A percentile compares a stretch with the other conserved stretches of the same genome.
phyloP scores from a whole-genome alignment of 1,140 invertebrate species.

The Potamilus streckersoni region DNA sequence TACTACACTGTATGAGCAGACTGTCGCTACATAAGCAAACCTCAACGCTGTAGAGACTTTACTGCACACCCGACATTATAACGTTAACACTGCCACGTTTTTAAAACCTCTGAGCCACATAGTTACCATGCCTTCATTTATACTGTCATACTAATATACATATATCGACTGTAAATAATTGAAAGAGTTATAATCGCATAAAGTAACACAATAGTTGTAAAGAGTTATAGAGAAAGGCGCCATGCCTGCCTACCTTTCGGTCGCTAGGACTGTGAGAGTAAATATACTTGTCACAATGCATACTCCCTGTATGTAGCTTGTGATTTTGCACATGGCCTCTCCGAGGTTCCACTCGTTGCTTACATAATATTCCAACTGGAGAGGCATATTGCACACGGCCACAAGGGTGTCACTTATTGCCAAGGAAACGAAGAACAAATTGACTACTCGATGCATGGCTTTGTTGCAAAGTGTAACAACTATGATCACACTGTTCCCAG shows the following conservation, averaged over 20 bases:
- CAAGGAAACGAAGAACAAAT: slow-evolving; percentile 56
- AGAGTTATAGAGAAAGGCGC: too few species aligned
- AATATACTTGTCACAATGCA: slow-evolving; percentile 35
- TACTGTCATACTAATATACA: too few species aligned
- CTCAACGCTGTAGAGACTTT: too few species aligned
- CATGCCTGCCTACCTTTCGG: slow-evolving; percentile 29
- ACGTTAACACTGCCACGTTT: too few species aligned
- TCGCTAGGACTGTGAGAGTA: slow-evolving; percentile 20
- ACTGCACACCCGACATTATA: too few species aligned
- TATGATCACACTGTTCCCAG: slow-evolving; percentile 23
- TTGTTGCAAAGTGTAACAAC: slow-evolving; percentile 21
- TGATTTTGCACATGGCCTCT: slow-evolving; percentile 28
- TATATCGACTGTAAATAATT: too few species aligned
- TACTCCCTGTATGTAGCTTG: slow-evolving; percentile 28
- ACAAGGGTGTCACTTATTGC: slow-evolving; percentile 22
- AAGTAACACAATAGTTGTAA: too few species aligned
- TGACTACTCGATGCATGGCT: slow-evolving; percentile 39
- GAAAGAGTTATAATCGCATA: too few species aligned
- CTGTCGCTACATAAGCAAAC: too few species aligned
- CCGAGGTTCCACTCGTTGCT: slow-evolving; percentile 34
- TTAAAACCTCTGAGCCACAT: too few species aligned
- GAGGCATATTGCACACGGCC: slow-evolving; percentile 29
- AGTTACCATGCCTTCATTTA: too few species aligned
- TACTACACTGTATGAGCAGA: too few species aligned
- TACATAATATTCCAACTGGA: slow-evolving; percentile 30